These are phyloP conservation scores for Amazonetta brasiliensis DNA, from an alignment of 2,797 vertebrate genomes.

Conservation along the genomic window DNA sequence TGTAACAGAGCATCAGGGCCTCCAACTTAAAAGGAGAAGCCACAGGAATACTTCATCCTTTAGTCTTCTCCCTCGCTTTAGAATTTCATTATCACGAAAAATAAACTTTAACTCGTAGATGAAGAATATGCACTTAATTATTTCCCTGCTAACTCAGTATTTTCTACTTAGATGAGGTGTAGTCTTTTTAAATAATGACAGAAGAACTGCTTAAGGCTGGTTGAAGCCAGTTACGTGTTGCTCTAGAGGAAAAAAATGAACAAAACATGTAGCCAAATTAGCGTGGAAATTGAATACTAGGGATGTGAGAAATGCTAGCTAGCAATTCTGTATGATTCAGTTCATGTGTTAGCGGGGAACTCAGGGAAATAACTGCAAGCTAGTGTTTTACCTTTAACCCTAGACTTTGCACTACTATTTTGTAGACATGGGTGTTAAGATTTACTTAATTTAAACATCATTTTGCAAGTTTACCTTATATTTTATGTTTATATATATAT, in stretches of 20 bases:
- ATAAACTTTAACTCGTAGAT: background rate
- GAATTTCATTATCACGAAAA: background rate
- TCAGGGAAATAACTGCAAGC: background rate
- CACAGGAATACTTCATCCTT: background rate
- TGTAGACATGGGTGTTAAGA: background rate
- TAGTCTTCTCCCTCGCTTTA: background rate
- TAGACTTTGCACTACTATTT: background rate
- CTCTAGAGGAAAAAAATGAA: background rate
- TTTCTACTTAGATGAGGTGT: background rate
- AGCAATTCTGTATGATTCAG: background rate
- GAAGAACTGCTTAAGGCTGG: background rate
- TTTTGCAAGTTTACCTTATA: background rate
- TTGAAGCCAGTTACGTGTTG: constrained; percentile 7
- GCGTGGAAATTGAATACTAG: background rate
- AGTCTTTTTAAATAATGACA: constrained; percentile 21
- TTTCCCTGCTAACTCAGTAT: constrained; percentile 12
- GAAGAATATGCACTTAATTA: constrained; percentile 10
- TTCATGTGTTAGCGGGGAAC: background rate
- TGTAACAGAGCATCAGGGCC: background rate
- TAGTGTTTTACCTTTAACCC: background rate
- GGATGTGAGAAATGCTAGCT: background rate
- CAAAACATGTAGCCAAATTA: background rate
- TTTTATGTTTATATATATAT: background rate
- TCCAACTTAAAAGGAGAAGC: background rate
- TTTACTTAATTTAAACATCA: background rate